These are phyloP conservation scores for Agonum fuliginosum DNA, from an alignment of 2,888 invertebrate genomes.

Conservation along the genomic window DNA sequence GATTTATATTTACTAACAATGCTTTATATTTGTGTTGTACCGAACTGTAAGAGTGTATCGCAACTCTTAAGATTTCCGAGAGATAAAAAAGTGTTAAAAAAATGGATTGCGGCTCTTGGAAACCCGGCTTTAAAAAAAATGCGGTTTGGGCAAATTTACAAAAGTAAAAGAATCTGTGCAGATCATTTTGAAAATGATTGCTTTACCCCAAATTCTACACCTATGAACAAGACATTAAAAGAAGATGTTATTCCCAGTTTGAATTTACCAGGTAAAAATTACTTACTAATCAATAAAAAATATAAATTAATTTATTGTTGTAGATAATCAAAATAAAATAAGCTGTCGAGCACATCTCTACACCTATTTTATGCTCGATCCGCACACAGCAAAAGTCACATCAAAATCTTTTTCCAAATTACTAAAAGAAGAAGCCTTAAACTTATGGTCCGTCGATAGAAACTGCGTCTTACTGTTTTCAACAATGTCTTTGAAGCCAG, in stretches of 20 bases:
- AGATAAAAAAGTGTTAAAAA: constrained; percentile 7
- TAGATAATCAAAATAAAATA: constrained; percentile 15
- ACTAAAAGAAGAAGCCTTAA: constrained; percentile 42
- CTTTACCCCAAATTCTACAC: neutral
- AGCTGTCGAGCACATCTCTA: constrained; percentile 25
- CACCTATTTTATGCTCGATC: constrained; percentile 2
- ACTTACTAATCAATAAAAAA: neutral
- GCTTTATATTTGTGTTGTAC: constrained; percentile 41
- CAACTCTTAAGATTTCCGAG: constrained; percentile 43
- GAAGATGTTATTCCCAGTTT: constrained; percentile 15
- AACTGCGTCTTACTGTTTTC: constrained; percentile 47
- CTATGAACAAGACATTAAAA: constrained; percentile 26
- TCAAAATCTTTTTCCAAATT: constrained; percentile 26
- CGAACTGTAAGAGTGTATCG: constrained; percentile 5
- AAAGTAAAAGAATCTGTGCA: constrained; percentile 10
- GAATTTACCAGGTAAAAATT: constrained; percentile 49
- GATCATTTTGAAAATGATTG: constrained; percentile 49
- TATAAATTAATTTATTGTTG: neutral
- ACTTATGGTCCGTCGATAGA: constrained; percentile 30
- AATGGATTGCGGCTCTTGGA: constrained; percentile 23
- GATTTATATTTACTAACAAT: too few relatives aligned
- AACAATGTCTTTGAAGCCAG: constrained; percentile 24
- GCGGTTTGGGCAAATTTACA: constrained; percentile 4
- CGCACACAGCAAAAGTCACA: neutral
- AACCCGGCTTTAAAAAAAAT: constrained; percentile 26